Evolutionary conservation across 2,113 vertebrate species (phyloP), one percentile per base, ranked within the genome.

Genomic region (Neotoma lepida): DNA sequence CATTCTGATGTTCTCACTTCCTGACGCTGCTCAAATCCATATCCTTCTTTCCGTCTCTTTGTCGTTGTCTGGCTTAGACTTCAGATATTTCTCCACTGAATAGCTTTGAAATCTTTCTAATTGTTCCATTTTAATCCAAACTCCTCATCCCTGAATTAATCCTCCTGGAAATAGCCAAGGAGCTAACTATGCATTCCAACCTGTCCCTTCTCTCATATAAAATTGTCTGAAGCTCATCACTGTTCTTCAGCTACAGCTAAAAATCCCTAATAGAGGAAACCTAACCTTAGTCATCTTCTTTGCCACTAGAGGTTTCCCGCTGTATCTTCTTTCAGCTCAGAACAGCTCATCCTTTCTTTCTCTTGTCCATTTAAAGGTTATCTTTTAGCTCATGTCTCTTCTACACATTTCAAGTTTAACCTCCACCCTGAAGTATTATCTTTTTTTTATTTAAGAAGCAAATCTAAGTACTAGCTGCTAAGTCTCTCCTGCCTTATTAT

Each of bases 31-130:
- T 89, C 78, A 94, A 88, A 64, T 84, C 71, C 18, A 58, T 88
- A 68, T 66, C 17, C 41, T 76, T 58, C 44, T 91, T 78, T 76
- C 30, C 49, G 74, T 78, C 33, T 56, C 58, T 61, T 12, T 30
- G 0, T 54, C 4, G 10, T 30, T 86, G 15, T 51, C 70, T 41
- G 35, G 8, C 22, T 87, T 35, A 39, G 4, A 51, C 0, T 4
- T 20, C 33, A 89, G 58, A 15, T 14, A 56, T 78, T 78, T 92
- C 10, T 89, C 63, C 20, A 58, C 22, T 58, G 8, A 54, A 33
- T 54, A 87, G 74, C 33, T 58, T 39, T 4, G 44, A 93, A 94
- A 88, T 76, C 41, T 41, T 91, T 80, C 77, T 88, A 86, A 81
- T 46, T 80, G 24, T 28, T 44, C 26, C 70, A 9, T 49, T 71